Percentiles rank a stretch among this genome's conserved stretches.
Evolutionary conservation across 1,140 invertebrate species (phyloP).

Genomic region (Solen grandis): DNA sequence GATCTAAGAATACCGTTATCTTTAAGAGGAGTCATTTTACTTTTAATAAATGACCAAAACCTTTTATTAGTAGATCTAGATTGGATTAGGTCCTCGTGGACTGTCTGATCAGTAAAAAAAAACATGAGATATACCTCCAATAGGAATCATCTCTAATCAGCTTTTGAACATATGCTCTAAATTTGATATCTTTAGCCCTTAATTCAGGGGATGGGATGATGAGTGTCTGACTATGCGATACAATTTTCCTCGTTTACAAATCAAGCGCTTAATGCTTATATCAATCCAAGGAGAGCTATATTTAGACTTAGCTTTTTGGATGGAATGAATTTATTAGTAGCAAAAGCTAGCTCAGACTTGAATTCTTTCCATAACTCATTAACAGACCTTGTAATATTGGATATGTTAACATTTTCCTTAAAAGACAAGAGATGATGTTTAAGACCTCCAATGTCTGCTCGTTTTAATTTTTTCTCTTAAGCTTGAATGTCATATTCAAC

Average conservation of each 20-base stretch:
- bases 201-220: no score
- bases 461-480: neutral
- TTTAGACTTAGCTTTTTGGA: conserved; percentile 3
- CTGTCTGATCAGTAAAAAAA: no score
- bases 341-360: neutral
- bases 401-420: neutral
- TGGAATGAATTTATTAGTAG: conserved; percentile 1
- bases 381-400: neutral
- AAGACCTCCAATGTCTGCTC: neutral
- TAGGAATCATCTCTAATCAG: conserved; percentile 1
- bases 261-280: neutral
- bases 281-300: neutral
- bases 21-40: neutral
- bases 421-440: neutral
- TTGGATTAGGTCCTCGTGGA: no score
- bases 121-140: neutral
- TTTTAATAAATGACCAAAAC: conserved; percentile 13
- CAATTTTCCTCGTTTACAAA: neutral
- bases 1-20: neutral
- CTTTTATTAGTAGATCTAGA: neutral
- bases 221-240: neutral
- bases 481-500: conserved; percentile 9
- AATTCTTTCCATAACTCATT: neutral
- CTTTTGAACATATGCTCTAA: neutral
- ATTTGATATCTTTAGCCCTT: neutral